phyloP scores from a whole-genome alignment of 1,140 invertebrate species.

The Drosophila nigrodunni region DNA sequence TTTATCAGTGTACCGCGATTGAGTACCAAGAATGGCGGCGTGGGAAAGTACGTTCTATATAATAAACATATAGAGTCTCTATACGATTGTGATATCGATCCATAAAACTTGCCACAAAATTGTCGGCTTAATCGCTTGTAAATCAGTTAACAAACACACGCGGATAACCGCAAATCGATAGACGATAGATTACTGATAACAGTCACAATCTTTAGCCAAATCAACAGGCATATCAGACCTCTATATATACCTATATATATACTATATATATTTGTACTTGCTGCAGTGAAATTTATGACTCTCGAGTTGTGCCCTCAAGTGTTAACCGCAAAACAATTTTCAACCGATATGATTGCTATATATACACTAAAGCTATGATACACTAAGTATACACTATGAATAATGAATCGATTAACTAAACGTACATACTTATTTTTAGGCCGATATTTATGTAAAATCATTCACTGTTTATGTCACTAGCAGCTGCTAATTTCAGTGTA shows the following conservation, averaged over 20 bases:
- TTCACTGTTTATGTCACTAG: background rate
- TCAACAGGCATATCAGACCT: constrained; percentile 2
- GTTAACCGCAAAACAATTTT: constrained; percentile 24
- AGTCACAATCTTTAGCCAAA: constrained; percentile 16
- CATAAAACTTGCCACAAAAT: constrained; percentile 21
- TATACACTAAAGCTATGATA: background rate
- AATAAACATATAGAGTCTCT: background rate
- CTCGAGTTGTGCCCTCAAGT: constrained; percentile 15
- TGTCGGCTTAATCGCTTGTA: constrained; percentile 63
- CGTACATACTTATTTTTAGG: too few relatives aligned
- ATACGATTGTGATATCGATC: constrained; percentile 12
- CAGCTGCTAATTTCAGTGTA: background rate
- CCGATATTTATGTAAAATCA: background rate
- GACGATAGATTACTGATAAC: constrained; percentile 30
- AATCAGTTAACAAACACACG: constrained; percentile 56
- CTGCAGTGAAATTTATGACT: constrained; percentile 32
- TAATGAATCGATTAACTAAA: background rate
- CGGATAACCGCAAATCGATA: constrained; percentile 22
- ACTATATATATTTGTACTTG: constrained; percentile 6
- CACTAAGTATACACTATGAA: background rate
- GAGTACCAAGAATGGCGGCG: constrained; percentile 3
- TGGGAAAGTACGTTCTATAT: constrained; percentile 38
- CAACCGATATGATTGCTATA: constrained; percentile 17
- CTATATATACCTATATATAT: background rate
- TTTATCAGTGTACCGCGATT: background rate